Base-by-base conservation (phyloP, 2,113 vertebrate genomes). In the Plestiodon gilberti region DNA sequence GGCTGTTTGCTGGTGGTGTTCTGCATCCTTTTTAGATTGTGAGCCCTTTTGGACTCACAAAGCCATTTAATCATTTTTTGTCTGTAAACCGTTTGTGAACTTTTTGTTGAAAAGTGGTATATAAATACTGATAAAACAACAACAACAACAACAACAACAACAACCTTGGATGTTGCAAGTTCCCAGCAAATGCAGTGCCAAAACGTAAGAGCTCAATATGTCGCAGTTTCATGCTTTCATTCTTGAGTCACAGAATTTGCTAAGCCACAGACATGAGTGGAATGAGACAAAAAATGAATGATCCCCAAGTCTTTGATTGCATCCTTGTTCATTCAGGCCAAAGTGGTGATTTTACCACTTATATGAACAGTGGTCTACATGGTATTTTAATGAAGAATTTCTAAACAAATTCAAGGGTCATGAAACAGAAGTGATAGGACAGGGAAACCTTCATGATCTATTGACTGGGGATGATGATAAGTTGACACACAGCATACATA, bases 181-280 rank as follows among this genome's bases (percentile, higher is more conserved):
- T 88, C 87, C 67, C 89, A 76, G 65, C 77, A 89, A 25, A 14
- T 55, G 71, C 35, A 55, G 28, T 92, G 90, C 90, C 89, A 92
- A 87, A 91, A 55, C 4, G n/a, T 93, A 93, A 92, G 61, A 48
- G 79, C 28, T 73, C 84, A 84, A 86, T 83, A 40, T 78, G 52
- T 73, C 88, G 91, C 89, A 88, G 69, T 84, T 90, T 87, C 52
- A 78, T 87, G 43, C 74, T 88, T 9, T 18, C n/a, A 87, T 89
- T 90, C 43, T 87, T 91, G 75, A 89, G 62, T 88, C 30, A 35
- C 3, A 86, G 65, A 90, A 88, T 93, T 91, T 92, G 70, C 86
- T 93, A n/a, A n/a, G 38, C 15, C 87, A 67, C 23, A 81, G 71
- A 20, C 85, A 70, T 76, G 93, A 92, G 61, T 67, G 70, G n/a